Conservation (phyloP, 2,797 vertebrate species). For the Craterocephalus amniculus region DNA sequence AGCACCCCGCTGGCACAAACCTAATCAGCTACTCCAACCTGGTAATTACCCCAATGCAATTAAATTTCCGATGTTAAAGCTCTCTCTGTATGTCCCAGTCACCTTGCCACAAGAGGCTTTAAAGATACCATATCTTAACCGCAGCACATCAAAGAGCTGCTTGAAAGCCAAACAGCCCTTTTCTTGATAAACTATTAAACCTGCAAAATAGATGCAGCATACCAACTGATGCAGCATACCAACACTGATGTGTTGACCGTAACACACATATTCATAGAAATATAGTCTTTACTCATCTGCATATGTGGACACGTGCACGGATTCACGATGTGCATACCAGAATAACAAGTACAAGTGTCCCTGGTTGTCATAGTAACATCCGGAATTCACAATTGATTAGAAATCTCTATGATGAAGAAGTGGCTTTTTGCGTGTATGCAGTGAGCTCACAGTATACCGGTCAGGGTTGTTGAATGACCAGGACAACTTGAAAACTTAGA, state of each 20-base stretch:
- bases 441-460: background rate
- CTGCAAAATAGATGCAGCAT: background rate
- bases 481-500: background rate
- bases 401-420: slow-evolving; percentile 54
- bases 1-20: slow-evolving; percentile 7
- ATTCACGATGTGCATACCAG: slow-evolving; percentile 7
- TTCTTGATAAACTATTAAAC: too few species aligned
- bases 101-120: slow-evolving; percentile 20
- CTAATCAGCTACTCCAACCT: slow-evolving; percentile 22
- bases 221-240: too few species aligned
- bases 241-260: background rate
- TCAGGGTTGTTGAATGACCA: slow-evolving; percentile 4
- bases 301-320: slow-evolving; percentile 11
- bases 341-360: slow-evolving; percentile 42
- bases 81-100: slow-evolving; percentile 10
- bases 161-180: background rate
- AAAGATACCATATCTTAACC: background rate
- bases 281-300: background rate
- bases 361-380: slow-evolving; percentile 63
- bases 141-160: slow-evolving; percentile 11
- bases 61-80: slow-evolving; percentile 1
- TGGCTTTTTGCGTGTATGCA: slow-evolving; percentile 21
- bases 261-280: slow-evolving; percentile 5
- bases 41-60: slow-evolving; percentile 16
- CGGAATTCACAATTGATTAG: slow-evolving; percentile 45